phyloP scores from a whole-genome alignment of 1,140 invertebrate species.

The Hyles euphorbiae region DNA sequence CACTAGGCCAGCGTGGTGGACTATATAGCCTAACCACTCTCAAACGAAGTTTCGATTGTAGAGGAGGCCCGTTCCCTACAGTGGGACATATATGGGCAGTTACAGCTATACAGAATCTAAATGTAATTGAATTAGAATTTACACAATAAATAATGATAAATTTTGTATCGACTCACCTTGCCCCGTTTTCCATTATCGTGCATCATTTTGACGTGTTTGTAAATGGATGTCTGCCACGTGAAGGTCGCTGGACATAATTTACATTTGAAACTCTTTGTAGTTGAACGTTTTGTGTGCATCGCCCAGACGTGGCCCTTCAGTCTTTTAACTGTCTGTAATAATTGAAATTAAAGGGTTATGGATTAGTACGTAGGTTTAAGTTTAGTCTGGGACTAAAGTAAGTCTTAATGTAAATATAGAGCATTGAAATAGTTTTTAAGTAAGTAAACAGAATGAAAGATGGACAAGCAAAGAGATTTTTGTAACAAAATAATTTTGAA shows the following conservation, averaged over 20 bases:
- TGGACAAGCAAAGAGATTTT: too few species aligned
- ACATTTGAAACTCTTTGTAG: constrained; percentile 50
- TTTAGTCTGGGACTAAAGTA: too few species aligned
- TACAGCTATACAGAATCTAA: background rate
- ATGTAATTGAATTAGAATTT: background rate
- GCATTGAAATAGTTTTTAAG: too few species aligned
- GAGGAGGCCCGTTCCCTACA: too few species aligned
- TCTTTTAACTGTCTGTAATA: constrained; percentile 49
- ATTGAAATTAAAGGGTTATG: background rate
- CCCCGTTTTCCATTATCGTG: constrained; percentile 37
- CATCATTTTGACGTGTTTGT: constrained; percentile 66
- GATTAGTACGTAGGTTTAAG: too few species aligned
- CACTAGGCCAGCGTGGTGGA: too few species aligned
- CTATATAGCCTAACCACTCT: too few species aligned
- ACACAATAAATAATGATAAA: background rate
- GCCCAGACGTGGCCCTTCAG: constrained; percentile 62
- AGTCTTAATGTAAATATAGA: too few species aligned
- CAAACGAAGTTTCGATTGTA: too few species aligned
- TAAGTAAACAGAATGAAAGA: too few species aligned
- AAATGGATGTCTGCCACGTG: constrained; percentile 64
- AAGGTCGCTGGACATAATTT: constrained; percentile 55
- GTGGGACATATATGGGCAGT: background rate
- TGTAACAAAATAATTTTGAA: too few species aligned
- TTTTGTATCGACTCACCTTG: constrained; percentile 33
- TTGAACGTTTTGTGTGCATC: constrained; percentile 57